Evolutionary conservation across 1,140 invertebrate species (phyloP).

Genomic region (Cydia fagiglandana): DNA sequence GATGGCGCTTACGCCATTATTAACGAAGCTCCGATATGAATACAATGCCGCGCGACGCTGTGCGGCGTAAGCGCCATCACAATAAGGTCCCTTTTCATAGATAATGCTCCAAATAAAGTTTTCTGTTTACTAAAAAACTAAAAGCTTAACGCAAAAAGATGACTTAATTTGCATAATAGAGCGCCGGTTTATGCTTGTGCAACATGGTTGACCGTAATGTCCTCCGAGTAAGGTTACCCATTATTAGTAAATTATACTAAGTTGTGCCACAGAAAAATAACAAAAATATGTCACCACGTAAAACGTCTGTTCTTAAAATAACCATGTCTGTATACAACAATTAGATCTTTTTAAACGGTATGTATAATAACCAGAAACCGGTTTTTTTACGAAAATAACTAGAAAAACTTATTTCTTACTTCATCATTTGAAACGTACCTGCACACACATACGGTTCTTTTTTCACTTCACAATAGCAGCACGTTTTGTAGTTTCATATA

Average conservation of each 20-base stretch:
- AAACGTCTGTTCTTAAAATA: neutral
- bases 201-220: neutral
- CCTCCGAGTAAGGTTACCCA: neutral
- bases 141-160: neutral
- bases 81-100: no score
- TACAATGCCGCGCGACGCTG: no score
- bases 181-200: constrained; percentile 2
- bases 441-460: no score
- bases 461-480: neutral
- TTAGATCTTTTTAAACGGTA: no score
- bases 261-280: neutral
- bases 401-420: neutral
- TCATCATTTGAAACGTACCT: neutral
- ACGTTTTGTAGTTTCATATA: neutral
- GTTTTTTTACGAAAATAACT: neutral
- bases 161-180: neutral
- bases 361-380: no score
- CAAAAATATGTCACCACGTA: neutral
- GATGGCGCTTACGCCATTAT: no score
- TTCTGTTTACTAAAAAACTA: neutral
- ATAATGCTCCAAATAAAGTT: no score
- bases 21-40: no score
- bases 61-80: no score
- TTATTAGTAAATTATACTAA: neutral
- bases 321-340: no score